Conservation (phyloP, 2,888 invertebrate species). For the Spilarctia lutea region DNA sequence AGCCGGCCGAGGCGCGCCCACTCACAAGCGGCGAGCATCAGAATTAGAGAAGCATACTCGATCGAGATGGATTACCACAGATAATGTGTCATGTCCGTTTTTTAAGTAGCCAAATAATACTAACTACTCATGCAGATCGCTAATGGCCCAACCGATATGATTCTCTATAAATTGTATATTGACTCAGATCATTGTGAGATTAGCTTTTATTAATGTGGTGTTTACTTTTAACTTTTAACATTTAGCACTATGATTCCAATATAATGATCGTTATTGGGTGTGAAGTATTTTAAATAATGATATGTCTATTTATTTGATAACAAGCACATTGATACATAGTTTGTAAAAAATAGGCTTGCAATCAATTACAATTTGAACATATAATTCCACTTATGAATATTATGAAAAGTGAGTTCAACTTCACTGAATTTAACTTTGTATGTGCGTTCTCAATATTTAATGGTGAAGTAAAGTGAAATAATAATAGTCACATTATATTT, state of each 20-base stretch:
- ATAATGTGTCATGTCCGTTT: constrained; percentile 79
- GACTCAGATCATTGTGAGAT: constrained; percentile 17
- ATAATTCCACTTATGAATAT: constrained; percentile 16
- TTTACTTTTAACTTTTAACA: constrained; percentile 3
- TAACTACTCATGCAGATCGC: constrained; percentile 67
- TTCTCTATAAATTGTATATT: constrained; percentile 50
- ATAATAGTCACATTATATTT: neutral
- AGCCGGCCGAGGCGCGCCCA: constrained; percentile 72
- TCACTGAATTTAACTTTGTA: neutral
- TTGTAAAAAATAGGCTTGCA: constrained; percentile 14
- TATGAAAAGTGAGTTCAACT: constrained; percentile 16
- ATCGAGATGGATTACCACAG: constrained; percentile 76
- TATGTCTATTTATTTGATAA: constrained; percentile 8
- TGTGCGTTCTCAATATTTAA: no score
- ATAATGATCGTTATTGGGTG: constrained; percentile 4
- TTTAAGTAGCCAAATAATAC: constrained; percentile 73
- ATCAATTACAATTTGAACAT: constrained; percentile 24
- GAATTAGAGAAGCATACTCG: constrained; percentile 72
- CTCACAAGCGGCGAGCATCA: constrained; percentile 68
- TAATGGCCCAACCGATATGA: constrained; percentile 70
- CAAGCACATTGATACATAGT: neutral
- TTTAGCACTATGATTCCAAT: neutral
- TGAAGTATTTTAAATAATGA: neutral
- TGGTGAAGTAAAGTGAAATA: no score
- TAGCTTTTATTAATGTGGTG: constrained; percentile 26